A percentile compares a stretch with the other conserved stretches of the same genome.
phyloP scores from a whole-genome alignment of 2,797 vertebrate species.

The Denticeps clupeoides region DNA sequence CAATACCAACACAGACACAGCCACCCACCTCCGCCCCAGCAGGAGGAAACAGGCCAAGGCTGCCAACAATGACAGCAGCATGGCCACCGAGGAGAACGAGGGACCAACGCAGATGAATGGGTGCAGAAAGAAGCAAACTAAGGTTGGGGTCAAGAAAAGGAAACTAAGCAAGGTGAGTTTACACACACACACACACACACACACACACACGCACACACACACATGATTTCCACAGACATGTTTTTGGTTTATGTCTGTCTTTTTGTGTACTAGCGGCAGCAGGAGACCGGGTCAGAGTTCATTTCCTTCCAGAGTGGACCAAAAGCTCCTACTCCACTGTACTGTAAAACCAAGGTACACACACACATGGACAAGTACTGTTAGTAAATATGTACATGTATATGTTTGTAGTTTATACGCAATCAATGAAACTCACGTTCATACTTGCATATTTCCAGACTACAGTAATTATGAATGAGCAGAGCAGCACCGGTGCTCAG shows the following conservation, averaged over 20 bases:
- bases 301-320: conserved; percentile 35
- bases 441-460: too few species aligned
- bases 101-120: conserved; percentile 9
- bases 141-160: conserved; percentile 6
- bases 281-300: conserved; percentile 45
- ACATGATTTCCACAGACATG: not conserved
- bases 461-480: too few species aligned
- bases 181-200: too few species aligned
- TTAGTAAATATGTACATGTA: too few species aligned
- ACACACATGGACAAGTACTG: not conserved
- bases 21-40: too few species aligned
- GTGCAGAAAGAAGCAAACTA: not conserved
- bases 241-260: not conserved
- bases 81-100: not conserved
- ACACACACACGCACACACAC: not conserved
- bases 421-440: too few species aligned
- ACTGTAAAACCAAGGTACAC: conserved; percentile 56
- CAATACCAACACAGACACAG: too few species aligned
- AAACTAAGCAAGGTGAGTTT: conserved; percentile 31
- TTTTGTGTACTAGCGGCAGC: conserved; percentile 18
- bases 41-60: too few species aligned
- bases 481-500: too few species aligned
- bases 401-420: too few species aligned
- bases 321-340: conserved; percentile 55
- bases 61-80: too few species aligned